Percentiles rank a stretch among this genome's conserved stretches.
Evolutionary conservation across 2,113 vertebrate genomes (phyloP).

Genomic region (Rhinolophus ferrumequinum): DNA sequence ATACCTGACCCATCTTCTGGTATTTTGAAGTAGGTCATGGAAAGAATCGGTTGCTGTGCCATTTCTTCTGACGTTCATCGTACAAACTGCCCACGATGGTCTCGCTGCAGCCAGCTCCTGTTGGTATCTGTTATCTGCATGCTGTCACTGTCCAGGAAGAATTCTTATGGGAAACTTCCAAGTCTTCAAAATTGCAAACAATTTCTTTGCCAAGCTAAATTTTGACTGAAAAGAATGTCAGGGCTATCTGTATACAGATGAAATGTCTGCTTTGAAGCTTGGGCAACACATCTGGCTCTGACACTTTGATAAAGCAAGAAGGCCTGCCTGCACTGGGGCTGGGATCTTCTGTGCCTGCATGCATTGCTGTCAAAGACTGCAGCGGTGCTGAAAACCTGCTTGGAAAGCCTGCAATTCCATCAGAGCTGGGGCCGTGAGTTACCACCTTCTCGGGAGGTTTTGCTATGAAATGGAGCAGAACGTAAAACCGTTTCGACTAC

Average conservation of each 20-base stretch:
- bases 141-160: not conserved
- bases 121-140: not conserved
- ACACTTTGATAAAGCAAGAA: not conserved
- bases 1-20: not conserved
- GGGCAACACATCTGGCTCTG: not conserved
- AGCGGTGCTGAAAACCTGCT: not conserved
- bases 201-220: not conserved
- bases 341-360: not conserved
- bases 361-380: not conserved
- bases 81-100: not conserved
- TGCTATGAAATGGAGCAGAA: slow-evolving; percentile 53
- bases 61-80: not conserved
- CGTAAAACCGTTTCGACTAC: not conserved
- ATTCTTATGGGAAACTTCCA: not conserved
- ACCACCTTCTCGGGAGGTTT: slow-evolving; percentile 4
- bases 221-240: not conserved
- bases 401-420: not conserved
- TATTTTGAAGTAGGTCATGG: not conserved
- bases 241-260: not conserved
- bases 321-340: not conserved
- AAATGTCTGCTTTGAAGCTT: not conserved
- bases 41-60: not conserved
- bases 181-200: slow-evolving; percentile 2
- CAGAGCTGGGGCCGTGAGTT: not conserved
- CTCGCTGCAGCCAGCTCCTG: not conserved